Conservation (phyloP, 1,140 invertebrate genomes). For the Antheraea pernyi region DNA sequence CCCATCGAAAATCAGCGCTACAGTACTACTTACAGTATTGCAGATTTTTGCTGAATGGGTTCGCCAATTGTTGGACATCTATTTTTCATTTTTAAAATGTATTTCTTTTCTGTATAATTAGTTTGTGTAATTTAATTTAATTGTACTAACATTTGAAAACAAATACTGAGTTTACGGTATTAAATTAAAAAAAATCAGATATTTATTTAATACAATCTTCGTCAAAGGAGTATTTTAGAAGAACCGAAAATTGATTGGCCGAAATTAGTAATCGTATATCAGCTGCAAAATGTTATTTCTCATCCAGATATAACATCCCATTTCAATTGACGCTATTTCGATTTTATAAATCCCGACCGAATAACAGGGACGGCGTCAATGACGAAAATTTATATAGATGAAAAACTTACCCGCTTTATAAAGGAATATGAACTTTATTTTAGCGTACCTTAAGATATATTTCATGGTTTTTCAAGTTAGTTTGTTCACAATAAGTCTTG, state of each 20-base stretch:
- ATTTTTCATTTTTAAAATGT: too few species aligned
- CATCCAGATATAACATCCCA: slow-evolving; percentile 55
- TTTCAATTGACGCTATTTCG: slow-evolving; percentile 62
- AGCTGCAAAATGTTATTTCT: slow-evolving; percentile 51
- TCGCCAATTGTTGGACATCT: too few species aligned
- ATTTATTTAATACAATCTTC: too few species aligned
- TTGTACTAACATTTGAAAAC: too few species aligned
- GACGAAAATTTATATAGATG: slow-evolving; percentile 42
- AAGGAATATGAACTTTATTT: slow-evolving; percentile 14
- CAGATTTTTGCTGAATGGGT: too few species aligned
- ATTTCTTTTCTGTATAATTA: too few species aligned
- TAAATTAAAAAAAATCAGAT: too few species aligned
- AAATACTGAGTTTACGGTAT: too few species aligned
- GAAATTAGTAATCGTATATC: slow-evolving; percentile 8
- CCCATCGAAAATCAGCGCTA: too few species aligned
- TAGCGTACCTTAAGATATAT: not conserved
- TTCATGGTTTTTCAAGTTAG: slow-evolving; percentile 15
- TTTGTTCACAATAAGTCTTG: slow-evolving; percentile 39
- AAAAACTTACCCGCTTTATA: slow-evolving; percentile 17
- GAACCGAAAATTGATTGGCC: not conserved
- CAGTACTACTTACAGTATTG: too few species aligned
- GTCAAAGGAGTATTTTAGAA: too few species aligned
- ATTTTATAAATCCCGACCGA: slow-evolving; percentile 57
- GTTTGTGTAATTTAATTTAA: too few species aligned
- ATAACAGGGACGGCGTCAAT: slow-evolving; percentile 42